Evolutionary conservation across 2,888 invertebrate species (phyloP).

Genomic region (Saturnia pavonia): DNA sequence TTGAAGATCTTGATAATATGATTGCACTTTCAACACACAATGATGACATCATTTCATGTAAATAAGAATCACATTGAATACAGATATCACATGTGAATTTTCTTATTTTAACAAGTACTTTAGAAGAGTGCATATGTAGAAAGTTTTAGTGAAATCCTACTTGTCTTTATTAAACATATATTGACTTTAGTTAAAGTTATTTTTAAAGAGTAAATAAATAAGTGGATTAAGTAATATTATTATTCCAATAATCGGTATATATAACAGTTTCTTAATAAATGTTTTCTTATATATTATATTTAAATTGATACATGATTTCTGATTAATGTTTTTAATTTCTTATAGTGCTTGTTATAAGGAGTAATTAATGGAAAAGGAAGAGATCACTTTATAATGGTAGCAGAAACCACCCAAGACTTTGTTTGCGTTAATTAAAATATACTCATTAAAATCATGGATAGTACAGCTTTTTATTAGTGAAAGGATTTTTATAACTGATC

Average conservation of each 20-base stretch:
- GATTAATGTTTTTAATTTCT: no score
- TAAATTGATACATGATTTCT: no score
- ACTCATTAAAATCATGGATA: neutral
- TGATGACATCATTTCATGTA: slow-evolving; percentile 12
- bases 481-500: neutral
- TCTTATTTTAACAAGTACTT: neutral
- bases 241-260: no score
- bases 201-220: neutral
- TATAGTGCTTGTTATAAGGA: no score
- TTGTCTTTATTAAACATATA: neutral
- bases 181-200: neutral
- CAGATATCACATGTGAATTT: slow-evolving; percentile 2
- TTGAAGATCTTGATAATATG: slow-evolving; percentile 8
- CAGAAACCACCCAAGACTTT: no score
- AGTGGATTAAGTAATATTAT: neutral
- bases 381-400: no score
- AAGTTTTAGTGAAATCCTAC: neutral
- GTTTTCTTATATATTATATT: no score
- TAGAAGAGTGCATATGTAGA: neutral
- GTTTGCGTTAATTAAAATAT: no score
- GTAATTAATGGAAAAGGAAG: no score
- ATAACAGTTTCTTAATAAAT: no score
- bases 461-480: neutral
- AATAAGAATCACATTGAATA: neutral
- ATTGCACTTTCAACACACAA: slow-evolving; percentile 9